Percentiles rank a stretch among this genome's conserved stretches.
phyloP scores from a whole-genome alignment of 2,797 vertebrate species.

The Trichosurus vulpecula region DNA sequence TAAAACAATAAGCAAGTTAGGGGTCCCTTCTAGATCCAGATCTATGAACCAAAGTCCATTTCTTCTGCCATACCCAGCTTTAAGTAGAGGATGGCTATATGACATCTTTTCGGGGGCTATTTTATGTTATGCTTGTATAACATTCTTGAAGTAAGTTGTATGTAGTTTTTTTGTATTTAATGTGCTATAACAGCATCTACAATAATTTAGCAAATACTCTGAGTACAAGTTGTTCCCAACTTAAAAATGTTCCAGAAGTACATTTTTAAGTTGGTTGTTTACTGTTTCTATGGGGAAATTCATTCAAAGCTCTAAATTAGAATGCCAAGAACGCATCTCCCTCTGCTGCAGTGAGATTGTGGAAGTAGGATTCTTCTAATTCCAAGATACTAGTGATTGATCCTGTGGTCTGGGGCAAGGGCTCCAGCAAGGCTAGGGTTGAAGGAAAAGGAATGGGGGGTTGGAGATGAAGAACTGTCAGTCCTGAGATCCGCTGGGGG shows the following conservation, averaged over 20 bases:
- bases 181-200: constrained; percentile 56
- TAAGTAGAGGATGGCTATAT: constrained; percentile 15
- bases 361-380: neutral
- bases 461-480: neutral
- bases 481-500: neutral
- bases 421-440: neutral
- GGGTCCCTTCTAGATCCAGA: neutral
- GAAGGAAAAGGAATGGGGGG: neutral
- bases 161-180: constrained; percentile 46
- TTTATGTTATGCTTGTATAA: constrained; percentile 20
- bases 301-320: neutral
- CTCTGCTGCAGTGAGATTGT: neutral
- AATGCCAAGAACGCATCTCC: neutral
- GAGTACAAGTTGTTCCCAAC: constrained; percentile 4
- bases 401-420: neutral
- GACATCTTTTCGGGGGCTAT: constrained; percentile 3
- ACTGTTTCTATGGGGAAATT: neutral
- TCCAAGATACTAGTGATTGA: neutral
- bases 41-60: neutral
- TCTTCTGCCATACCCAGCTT: neutral
- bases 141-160: constrained; percentile 56
- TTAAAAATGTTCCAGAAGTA: neutral
- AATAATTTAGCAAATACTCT: constrained; percentile 55
- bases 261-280: neutral
- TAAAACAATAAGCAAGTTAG: neutral